Evolutionary conservation across 2,888 invertebrate species (phyloP).

Genomic region (Trachelus iudaicus): DNA sequence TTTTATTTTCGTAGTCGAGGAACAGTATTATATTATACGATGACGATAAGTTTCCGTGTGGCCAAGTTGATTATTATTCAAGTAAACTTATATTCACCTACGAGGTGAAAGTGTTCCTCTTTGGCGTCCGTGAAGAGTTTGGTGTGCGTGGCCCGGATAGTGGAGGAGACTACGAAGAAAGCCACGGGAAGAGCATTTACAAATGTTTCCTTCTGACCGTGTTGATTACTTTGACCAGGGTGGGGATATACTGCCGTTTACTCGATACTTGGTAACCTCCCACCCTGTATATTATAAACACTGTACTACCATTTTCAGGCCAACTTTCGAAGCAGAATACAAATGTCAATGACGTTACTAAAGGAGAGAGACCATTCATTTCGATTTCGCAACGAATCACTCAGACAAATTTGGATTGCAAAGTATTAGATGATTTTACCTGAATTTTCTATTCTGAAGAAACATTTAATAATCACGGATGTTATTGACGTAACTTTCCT

Average conservation of each 20-base stretch:
- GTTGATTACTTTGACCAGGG: neutral
- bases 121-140: slow-evolving; percentile 5
- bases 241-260: neutral
- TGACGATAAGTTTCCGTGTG: neutral
- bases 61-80: neutral
- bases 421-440: neutral
- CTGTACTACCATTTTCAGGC: neutral
- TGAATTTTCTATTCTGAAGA: neutral
- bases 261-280: neutral
- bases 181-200: slow-evolving; percentile 1
- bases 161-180: neutral
- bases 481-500: neutral
- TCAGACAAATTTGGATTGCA: neutral
- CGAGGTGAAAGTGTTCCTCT: slow-evolving; percentile 10
- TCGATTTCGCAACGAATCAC: neutral
- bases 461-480: neutral
- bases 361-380: neutral
- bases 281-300: neutral
- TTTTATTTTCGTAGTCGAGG: neutral
- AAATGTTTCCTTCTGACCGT: neutral
- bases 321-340: slow-evolving; percentile 1
- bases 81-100: slow-evolving; percentile 6
- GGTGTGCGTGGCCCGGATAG: slow-evolving; percentile 7
- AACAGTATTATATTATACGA: neutral
- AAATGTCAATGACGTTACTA: neutral